phyloP scores from a whole-genome alignment of 2,797 vertebrate genomes.

The Cynodonichthys magdalenae region DNA sequence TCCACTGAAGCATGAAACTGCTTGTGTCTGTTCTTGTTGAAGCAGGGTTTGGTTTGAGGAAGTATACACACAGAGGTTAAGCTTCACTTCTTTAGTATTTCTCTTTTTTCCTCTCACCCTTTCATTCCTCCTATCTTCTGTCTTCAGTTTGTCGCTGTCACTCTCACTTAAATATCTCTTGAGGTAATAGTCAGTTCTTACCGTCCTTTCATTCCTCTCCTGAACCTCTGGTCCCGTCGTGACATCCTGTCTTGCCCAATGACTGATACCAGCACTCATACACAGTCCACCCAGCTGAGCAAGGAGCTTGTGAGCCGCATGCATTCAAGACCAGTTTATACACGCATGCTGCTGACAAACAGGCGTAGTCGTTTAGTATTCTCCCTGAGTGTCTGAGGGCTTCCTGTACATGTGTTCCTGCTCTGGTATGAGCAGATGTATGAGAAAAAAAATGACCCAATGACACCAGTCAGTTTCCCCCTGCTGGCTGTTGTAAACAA shows the following conservation, averaged over 20 bases:
- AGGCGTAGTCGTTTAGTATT: conserved; percentile 45
- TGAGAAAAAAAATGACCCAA: conserved; percentile 46
- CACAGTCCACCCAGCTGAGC: conserved; percentile 24
- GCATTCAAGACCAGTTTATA: conserved; percentile 15
- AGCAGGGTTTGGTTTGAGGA: conserved; percentile 49
- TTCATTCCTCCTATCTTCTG: not conserved
- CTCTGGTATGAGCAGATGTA: conserved; percentile 34
- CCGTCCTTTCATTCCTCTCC: conserved; percentile 78
- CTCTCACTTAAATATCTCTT: not conserved
- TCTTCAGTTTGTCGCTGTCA: not conserved
- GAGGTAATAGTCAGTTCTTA: conserved; percentile 48
- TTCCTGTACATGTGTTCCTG: conserved; percentile 60
- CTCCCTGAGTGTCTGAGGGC: conserved; percentile 32
- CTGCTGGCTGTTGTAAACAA: conserved; percentile 30
- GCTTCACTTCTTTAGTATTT: conserved; percentile 1
- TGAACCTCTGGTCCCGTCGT: conserved; percentile 80
- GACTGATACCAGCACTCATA: conserved; percentile 21
- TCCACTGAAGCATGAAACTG: not conserved
- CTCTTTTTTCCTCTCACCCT: conserved; percentile 21
- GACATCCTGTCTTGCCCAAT: conserved; percentile 69
- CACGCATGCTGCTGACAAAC: conserved; percentile 16
- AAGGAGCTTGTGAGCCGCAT: conserved; percentile 28
- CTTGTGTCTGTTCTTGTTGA: not conserved
- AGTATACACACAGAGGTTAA: conserved; percentile 33
- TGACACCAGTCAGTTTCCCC: conserved; percentile 45